Conservation (phyloP, 2,113 vertebrate genomes). For the Laterallus jamaicensis region DNA sequence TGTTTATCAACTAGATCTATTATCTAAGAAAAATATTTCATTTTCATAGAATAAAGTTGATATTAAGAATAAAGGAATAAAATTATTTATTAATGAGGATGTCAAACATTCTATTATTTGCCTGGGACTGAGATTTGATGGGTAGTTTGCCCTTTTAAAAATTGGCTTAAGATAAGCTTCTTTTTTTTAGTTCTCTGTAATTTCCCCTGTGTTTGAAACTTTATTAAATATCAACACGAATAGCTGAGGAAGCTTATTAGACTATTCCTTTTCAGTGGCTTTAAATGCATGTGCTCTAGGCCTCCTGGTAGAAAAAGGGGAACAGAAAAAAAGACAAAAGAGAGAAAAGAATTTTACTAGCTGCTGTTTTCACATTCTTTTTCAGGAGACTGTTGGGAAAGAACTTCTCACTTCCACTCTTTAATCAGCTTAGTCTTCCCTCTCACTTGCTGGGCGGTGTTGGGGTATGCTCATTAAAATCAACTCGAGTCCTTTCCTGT, state of each 20-base stretch:
- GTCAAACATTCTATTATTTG: slow-evolving; percentile 3
- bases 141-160: slow-evolving; percentile 10
- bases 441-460: background rate
- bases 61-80: background rate
- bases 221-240: slow-evolving; percentile 28
- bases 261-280: background rate
- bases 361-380: background rate
- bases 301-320: background rate
- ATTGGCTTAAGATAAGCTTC: background rate
- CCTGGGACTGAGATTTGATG: background rate
- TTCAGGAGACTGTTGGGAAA: background rate
- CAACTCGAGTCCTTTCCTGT: background rate
- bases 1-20: background rate
- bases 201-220: slow-evolving; percentile 18
- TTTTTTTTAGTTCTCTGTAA: background rate
- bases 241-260: background rate
- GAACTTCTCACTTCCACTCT: background rate
- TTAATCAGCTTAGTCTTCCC: background rate
- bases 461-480: background rate
- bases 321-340: background rate
- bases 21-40: background rate
- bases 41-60: background rate
- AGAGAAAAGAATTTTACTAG: background rate
- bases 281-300: background rate
- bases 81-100: slow-evolving; percentile 20